Percentiles rank a stretch among this genome's conserved stretches.
Evolutionary conservation across 2,797 vertebrate genomes (phyloP).

Genomic region (Dipus sagitta): DNA sequence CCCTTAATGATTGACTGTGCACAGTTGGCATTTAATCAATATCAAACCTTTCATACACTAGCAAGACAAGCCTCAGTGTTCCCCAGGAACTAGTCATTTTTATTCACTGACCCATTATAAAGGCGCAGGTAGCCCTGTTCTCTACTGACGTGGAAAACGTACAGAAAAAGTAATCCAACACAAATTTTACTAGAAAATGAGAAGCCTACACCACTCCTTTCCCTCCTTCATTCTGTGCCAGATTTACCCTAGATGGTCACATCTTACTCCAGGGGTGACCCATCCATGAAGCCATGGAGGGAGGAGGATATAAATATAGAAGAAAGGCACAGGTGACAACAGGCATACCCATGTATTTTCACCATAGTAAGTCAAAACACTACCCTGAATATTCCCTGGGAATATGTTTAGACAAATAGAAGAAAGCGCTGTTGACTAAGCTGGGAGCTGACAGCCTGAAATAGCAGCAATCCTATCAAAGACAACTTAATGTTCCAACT

Average conservation of each 20-base stretch:
- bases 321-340: background rate
- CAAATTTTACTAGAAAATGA: background rate
- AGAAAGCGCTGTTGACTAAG: background rate
- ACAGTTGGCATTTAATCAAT: background rate
- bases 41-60: background rate
- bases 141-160: background rate
- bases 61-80: slow-evolving; percentile 35
- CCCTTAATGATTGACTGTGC: background rate
- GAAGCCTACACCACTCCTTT: background rate
- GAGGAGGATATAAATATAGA: background rate
- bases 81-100: slow-evolving; percentile 10
- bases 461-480: background rate
- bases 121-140: background rate
- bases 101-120: background rate
- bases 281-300: background rate
- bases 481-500: background rate
- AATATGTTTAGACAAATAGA: background rate
- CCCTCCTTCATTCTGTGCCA: background rate
- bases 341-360: background rate
- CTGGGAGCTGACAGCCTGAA: background rate
- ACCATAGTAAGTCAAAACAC: background rate
- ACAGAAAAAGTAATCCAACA: background rate
- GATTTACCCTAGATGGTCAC: background rate
- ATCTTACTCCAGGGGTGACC: background rate
- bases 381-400: background rate